Evolutionary conservation across 1,140 invertebrate genomes (phyloP), one percentile per base, ranked within the genome.

Genomic region (Drosophila burlai): DNA sequence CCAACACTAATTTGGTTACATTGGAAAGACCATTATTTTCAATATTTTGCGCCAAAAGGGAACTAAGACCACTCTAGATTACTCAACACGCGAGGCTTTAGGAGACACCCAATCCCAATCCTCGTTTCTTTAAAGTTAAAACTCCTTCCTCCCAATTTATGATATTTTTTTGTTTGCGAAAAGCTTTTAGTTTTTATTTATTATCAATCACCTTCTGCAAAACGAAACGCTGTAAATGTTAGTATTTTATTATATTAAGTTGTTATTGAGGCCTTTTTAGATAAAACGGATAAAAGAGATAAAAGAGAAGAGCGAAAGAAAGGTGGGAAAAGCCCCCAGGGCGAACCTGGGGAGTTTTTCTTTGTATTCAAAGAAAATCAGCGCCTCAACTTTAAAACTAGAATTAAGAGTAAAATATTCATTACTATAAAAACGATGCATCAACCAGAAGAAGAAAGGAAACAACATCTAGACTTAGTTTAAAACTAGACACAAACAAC

Each of bases 261-360:
- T 89, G 85, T 89, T 89, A 81, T 85, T 85, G 85, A 85, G 85
- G 85, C 81, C 81, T 85, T 77, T 83, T 76, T 80, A 81, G 73
- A 66, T 75, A 69, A 80, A 75, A 42, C 65, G 58, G 36, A 26
- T 24, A 72, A 36, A 40, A 60, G 34, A 71, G 36, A 26, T 16
- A 67, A 34, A 31, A 60, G 34, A 71, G 45, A 42, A 49, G 40
- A 65, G 52, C 45, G 34, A 31, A 29, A 74, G 45, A 31, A 29
- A 74, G 45, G 43, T 46, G 55, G 42, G 31, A 46, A 74, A 43
- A 43, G 24, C 24, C 45, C 26, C n/a, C 34, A 3, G n/a, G n/a
- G 15, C 40, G 46, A 65, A 57, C 47, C 74, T 60, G 38, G 67
- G 38, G 68, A 24, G 24, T 36, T 46, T 62, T 75, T 55, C 40